Base-by-base conservation (phyloP, 2,113 vertebrate species). In the Salvelinus fontinalis region DNA sequence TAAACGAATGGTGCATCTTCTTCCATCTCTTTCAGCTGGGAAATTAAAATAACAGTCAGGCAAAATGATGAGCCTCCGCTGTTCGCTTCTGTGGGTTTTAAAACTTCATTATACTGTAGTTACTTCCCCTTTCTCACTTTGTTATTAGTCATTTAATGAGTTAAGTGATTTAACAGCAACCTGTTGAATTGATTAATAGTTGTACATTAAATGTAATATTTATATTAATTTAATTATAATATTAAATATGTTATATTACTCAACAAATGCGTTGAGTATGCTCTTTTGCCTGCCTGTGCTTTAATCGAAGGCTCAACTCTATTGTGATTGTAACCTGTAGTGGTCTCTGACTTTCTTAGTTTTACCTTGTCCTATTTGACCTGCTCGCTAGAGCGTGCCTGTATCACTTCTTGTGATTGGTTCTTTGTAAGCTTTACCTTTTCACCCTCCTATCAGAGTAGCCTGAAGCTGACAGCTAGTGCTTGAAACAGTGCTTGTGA, bases 371-470 rank as follows among this genome's bases (percentile, higher is more conserved):
- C 39, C 39, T 44, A 44, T 44, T 44, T 44, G 39, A 44, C 39
- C 9, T 44, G 2, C 39, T 44, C 39, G 11, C 9, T 44, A 44
- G 39, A 44, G 83, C 79, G 74, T 88, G 87, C 83, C 79, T 84
- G 77, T 84, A 67, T 48, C n/a, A 39, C 59, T 24, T 62, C 60
- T 75, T 83, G 71, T 89, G 78, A 84, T 74, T 73, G 81, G 69
- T 82, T 69, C 64, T 83, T 71, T 85, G 73, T 85, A 86, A 93
- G 89, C 92, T 92, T 93, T 92, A 93, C 92, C 91, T 94, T 93
- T 92, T 86, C 89, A 88, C 86, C 85, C 79, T 89, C 91, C 86
- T 87, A 85, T 87, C 81, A 90, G 90, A 91, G 90, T 90, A 91
- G 82, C 85, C 85, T 87, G 81, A 87, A 90, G 86, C 80, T 87